These are phyloP conservation scores for Lymantria monacha DNA, from an alignment of 2,888 invertebrate genomes.

Conservation along the genomic window DNA sequence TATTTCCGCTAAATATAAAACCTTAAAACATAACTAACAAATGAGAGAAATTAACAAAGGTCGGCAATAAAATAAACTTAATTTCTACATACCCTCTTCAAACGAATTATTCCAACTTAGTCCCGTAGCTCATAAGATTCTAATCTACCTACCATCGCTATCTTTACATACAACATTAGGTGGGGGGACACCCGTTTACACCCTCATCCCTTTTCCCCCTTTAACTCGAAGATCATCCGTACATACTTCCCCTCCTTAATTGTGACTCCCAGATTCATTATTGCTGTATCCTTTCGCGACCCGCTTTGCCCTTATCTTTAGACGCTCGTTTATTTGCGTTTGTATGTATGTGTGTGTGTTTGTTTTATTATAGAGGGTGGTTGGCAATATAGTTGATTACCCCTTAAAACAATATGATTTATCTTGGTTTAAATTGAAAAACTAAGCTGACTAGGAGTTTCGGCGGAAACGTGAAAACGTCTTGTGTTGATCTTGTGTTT, in stretches of 20 bases:
- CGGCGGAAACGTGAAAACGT: too few relatives aligned
- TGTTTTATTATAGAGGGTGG: constrained; percentile 11
- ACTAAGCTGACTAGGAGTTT: too few relatives aligned
- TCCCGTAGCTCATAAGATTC: constrained; percentile 7
- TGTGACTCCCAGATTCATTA: constrained; percentile 78
- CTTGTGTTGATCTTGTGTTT: too few relatives aligned
- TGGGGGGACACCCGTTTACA: neutral
- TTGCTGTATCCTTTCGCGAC: constrained; percentile 71
- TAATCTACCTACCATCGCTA: constrained; percentile 12
- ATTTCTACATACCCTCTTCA: neutral
- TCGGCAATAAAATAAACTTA: neutral
- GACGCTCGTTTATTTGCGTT: constrained; percentile 32
- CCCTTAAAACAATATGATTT: neutral
- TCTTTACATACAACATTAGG: constrained; percentile 21
- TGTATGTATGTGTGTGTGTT: constrained; percentile 8
- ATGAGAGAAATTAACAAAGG: too few relatives aligned
- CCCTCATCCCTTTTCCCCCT: constrained; percentile 6
- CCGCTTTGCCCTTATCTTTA: constrained; percentile 73
- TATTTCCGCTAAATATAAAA: too few relatives aligned
- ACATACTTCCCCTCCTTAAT: constrained; percentile 79
- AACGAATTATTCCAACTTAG: constrained; percentile 8
- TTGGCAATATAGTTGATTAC: constrained; percentile 3
- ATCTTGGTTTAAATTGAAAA: neutral
- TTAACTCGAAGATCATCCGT: constrained; percentile 71
- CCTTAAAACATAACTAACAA: too few relatives aligned